phyloP scores from a whole-genome alignment of 2,888 invertebrate species.

The Ectemnius continuus region DNA sequence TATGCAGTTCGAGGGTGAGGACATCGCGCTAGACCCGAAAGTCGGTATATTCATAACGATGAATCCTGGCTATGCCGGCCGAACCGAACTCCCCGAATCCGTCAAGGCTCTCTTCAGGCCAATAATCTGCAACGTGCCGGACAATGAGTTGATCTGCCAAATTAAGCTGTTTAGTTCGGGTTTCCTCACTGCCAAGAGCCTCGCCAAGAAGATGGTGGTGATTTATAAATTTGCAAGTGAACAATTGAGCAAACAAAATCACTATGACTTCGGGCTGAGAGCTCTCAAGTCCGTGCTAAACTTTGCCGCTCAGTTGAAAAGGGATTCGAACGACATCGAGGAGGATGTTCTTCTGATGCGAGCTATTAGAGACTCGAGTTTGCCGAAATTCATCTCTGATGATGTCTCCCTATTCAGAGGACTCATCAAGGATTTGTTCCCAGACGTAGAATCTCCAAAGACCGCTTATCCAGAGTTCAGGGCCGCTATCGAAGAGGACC shows the following conservation, averaged over 20 bases:
- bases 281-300: conserved; percentile 94
- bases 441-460: conserved; percentile 92
- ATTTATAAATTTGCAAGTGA: conserved; percentile 91
- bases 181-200: conserved; percentile 91
- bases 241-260: conserved; percentile 94
- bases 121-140: conserved; percentile 94
- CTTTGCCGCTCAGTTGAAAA: conserved; percentile 93
- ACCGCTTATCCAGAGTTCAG: conserved; percentile 93
- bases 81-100: conserved; percentile 94
- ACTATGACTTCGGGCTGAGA: conserved; percentile 95
- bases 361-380: conserved; percentile 94
- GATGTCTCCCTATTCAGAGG: conserved; percentile 94
- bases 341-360: conserved; percentile 95
- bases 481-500: conserved; percentile 85
- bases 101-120: conserved; percentile 95
- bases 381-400: conserved; percentile 95
- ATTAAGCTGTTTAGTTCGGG: conserved; percentile 96
- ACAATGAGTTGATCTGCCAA: conserved; percentile 93
- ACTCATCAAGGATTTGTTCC: conserved; percentile 92
- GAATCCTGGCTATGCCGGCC: conserved; percentile 96
- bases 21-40: conserved; percentile 89
- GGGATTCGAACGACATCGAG: conserved; percentile 87
- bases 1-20: conserved; percentile 88
- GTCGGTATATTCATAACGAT: conserved; percentile 97
- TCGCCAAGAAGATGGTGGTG: conserved; percentile 97